phyloP scores from a whole-genome alignment of 2,113 vertebrate species.

The Cyprinodon brontotheroides region DNA sequence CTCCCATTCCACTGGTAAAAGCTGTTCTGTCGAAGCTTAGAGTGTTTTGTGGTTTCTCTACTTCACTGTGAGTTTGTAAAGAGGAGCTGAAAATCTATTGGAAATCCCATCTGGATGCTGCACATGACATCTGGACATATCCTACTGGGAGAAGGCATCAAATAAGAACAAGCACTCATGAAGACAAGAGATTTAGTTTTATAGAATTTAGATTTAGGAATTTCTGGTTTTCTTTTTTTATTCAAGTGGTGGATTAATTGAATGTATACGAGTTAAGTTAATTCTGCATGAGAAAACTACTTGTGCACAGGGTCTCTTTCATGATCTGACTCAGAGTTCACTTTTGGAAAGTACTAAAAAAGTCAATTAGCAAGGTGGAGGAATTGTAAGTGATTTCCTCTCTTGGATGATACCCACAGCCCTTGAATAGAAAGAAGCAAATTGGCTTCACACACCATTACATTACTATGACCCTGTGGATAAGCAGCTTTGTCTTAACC shows the following conservation, averaged over 20 bases:
- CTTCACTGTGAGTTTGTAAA: neutral
- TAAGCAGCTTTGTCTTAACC: conserved; percentile 72
- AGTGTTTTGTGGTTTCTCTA: neutral
- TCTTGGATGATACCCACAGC: conserved; percentile 56
- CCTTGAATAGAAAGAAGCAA: conserved; percentile 57
- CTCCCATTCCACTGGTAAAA: neutral
- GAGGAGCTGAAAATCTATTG: neutral
- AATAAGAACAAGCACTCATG: neutral
- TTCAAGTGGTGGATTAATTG: neutral
- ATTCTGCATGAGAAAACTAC: conserved; percentile 51
- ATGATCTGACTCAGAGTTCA: conserved; percentile 51
- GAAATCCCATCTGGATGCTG: neutral
- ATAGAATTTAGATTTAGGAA: conserved; percentile 20
- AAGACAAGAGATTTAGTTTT: neutral
- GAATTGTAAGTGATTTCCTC: conserved; percentile 67
- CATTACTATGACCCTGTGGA: conserved; percentile 63
- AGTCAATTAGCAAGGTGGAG: conserved; percentile 64
- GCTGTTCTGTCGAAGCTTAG: neutral
- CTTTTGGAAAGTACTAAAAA: conserved; percentile 36
- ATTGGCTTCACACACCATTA: conserved; percentile 64
- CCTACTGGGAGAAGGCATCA: neutral
- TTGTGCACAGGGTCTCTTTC: conserved; percentile 36
- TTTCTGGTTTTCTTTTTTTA: conserved; percentile 7
- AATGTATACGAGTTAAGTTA: conserved; percentile 27
- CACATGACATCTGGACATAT: neutral